Evolutionary conservation across 1,140 invertebrate genomes (phyloP).

Genomic region (Limonius californicus): DNA sequence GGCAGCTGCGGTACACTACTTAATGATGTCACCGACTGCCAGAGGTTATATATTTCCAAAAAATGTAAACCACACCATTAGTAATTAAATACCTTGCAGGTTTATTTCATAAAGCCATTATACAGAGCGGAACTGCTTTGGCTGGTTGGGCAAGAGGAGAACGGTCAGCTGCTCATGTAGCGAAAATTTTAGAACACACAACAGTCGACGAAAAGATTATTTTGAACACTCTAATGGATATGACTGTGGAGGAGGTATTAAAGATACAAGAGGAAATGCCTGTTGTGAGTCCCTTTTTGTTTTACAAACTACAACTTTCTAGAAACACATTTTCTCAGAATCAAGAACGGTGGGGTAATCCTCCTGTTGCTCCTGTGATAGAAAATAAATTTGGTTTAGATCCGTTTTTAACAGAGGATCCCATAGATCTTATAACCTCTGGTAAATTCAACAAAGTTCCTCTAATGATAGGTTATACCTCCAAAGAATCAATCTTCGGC

Average conservation of each 20-base stretch:
- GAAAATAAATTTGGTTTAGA: neutral
- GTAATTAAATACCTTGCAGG: neutral
- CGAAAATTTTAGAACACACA: neutral
- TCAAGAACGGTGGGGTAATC: constrained; percentile 4
- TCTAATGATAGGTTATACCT: constrained; percentile 46
- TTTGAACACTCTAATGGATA: constrained; percentile 13
- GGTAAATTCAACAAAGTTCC: constrained; percentile 48
- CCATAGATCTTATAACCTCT: constrained; percentile 44
- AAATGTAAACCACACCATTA: neutral
- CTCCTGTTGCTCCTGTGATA: neutral
- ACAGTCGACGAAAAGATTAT: neutral
- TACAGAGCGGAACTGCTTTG: neutral
- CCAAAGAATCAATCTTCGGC: constrained; percentile 45
- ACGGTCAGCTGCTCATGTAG: neutral
- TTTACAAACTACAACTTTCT: neutral
- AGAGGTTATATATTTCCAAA: constrained; percentile 14
- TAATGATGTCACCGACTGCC: constrained; percentile 30
- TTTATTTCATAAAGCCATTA: constrained; percentile 4
- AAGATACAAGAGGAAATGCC: constrained; percentile 2
- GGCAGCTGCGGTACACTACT: constrained; percentile 41
- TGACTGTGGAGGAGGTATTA: constrained; percentile 12
- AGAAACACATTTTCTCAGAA: neutral
- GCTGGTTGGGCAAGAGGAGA: neutral
- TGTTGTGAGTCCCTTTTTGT: constrained; percentile 1
- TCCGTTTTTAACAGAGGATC: constrained; percentile 44